Base-by-base conservation (phyloP, 92 coral and sea anemone genomes). In the Porites evermanni region DNA sequence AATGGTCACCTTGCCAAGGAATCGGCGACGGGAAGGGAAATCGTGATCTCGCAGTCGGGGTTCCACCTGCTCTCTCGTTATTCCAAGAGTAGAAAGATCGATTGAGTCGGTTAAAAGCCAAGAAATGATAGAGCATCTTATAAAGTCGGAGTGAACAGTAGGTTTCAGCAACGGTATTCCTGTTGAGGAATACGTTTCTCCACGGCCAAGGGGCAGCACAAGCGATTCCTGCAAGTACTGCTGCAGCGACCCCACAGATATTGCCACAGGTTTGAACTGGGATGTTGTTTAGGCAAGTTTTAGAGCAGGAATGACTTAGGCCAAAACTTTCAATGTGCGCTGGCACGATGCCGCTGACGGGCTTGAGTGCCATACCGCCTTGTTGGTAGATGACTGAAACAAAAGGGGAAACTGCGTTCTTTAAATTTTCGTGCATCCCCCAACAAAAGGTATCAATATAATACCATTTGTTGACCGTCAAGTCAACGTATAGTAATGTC, bases 171-270 rank as follows among this genome's bases (percentile, higher is more conserved):
- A 67, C 61, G 2, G 32, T 47, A 51, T 44, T 68, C 14, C 84
- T 76, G 58, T 78, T 78, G 26, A 78, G 78, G 13, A 86, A 86
- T 21, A 58, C 77, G n/a, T 78, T 67, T 69, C 50, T 65, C 79
- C 89, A 86, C 9, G 68, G 70, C 10, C 59, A 59, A 69, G 89
- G 89, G 13, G 78, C 73, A 19, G 19, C 64, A 10, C 56, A 68
- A 32, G 89, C 84, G 26, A 79, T 86, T 26, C 74, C 89, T 23
- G 50, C 84, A 29, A 86, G 67, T 56, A 79, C 70, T 1, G 89
- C 89, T 26, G 21, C 81, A 32, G 81, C 80, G 20, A 26, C 80
- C 12, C 66, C 80, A 77, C 81, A 77, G 52, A 77, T 54, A 58
- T 26, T 71, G 1, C 21, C 58, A 38, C 81, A 77, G 67, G 81